Evolutionary conservation across 2,888 invertebrate genomes (phyloP).

Genomic region (Andrena fulva): DNA sequence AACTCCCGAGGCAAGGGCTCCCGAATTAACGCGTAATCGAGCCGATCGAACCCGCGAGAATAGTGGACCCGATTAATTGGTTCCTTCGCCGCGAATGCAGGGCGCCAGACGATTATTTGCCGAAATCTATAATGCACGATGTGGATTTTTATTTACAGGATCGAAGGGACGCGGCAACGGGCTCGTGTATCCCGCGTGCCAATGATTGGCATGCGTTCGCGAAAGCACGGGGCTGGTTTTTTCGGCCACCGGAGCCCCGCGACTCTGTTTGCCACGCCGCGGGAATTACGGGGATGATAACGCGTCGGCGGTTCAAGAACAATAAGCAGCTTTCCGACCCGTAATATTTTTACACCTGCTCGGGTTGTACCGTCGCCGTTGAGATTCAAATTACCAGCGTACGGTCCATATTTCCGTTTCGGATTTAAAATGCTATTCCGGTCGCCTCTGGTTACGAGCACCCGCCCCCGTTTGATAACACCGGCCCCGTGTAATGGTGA

Average conservation of each 20-base stretch:
- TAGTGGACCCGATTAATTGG: constrained; percentile 42
- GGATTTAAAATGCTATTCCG: constrained; percentile 59
- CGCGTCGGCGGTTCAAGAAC: constrained; percentile 11
- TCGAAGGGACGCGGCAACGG: background rate
- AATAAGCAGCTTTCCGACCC: constrained; percentile 13
- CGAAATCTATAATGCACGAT: constrained; percentile 34
- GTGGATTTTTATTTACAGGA: constrained; percentile 47
- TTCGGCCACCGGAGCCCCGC: background rate
- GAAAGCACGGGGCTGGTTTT: constrained; percentile 10
- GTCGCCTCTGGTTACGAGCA: constrained; percentile 56
- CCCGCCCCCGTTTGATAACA: constrained; percentile 60
- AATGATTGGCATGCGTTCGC: background rate
- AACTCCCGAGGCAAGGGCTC: too few species aligned
- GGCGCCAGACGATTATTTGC: constrained; percentile 36
- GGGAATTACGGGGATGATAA: constrained; percentile 13
- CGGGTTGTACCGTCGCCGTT: constrained; percentile 21
- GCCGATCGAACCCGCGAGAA: constrained; percentile 7
- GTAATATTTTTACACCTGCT: constrained; percentile 18
- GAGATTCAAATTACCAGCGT: constrained; percentile 35
- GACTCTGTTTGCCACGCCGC: constrained; percentile 1
- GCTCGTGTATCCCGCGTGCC: background rate
- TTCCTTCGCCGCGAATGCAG: constrained; percentile 38
- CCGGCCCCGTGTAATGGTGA: constrained; percentile 57
- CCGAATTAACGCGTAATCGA: too few species aligned
- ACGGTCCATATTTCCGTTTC: constrained; percentile 48